Base-by-base conservation (phyloP, 2,113 vertebrate genomes). In the Leucoraja erinaceus region DNA sequence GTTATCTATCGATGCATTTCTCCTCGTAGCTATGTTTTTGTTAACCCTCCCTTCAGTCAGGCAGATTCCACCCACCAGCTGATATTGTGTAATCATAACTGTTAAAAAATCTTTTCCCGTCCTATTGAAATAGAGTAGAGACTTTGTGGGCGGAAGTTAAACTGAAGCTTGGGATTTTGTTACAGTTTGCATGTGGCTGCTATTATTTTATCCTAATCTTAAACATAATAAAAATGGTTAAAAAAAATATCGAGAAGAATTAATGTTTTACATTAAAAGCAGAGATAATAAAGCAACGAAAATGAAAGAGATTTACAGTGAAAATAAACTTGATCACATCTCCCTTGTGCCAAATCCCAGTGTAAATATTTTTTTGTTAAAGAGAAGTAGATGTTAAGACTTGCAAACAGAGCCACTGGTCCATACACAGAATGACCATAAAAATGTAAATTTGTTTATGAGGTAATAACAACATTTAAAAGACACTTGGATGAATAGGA, bases 71-170 rank as follows among this genome's bases (percentile, higher is more conserved):
- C 38, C 70, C 66, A 47, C 38, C 83, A 88, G 83, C n/a, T 25
- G 38, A 91, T 74, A 33, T 91, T 91, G 66, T 54, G 68, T 38
- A 91, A 91, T 91, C 66, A 25, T 25, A 70, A 70, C 33, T 38
- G 66, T 91, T 33, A 72, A 70, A 91, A 74, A 72, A 47, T 54
- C 28, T 38, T 38, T 91, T 91, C 22, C 25, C 18, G 7, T 1
- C 68, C 90, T 47, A 38, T 72, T 74, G 72, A 12, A 72, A 90
- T n/a, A 88, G 12, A 68, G 47, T 14, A 90, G 61, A 33, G 86
- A 68, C 31, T 16, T 16, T 7, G 5, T 31, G n/a, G 31, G 56
- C 4, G 61, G 61, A 66, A 66, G 86, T 68, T 66, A 90, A 68
- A 4, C 14, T 68, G 63, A 63, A 66, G 61, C 61, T 38, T 68